Evolutionary conservation across 2,113 vertebrate species (phyloP).

Genomic region (Pavo muticus): DNA sequence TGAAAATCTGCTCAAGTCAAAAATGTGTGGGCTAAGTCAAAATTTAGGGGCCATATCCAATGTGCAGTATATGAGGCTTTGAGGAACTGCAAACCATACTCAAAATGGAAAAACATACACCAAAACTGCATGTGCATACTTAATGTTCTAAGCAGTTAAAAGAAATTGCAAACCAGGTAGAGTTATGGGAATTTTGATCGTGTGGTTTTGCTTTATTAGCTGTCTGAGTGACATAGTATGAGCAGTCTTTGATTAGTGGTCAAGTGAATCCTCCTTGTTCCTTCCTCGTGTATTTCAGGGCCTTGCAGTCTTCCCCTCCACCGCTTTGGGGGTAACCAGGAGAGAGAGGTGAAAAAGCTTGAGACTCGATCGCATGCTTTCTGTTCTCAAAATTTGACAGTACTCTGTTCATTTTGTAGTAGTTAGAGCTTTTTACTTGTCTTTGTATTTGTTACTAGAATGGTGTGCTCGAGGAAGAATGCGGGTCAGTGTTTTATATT

Average conservation of each 20-base stretch:
- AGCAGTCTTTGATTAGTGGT: background rate
- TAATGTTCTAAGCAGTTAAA: background rate
- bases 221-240: background rate
- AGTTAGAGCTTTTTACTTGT: background rate
- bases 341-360: background rate
- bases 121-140: background rate
- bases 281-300: background rate
- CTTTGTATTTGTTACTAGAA: background rate
- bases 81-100: background rate
- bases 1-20: background rate
- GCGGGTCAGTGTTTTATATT: background rate
- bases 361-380: accelerated
- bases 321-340: background rate
- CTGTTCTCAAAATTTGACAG: background rate
- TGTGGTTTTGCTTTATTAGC: background rate
- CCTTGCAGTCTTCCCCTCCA: background rate
- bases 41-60: background rate
- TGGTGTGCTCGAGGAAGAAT: background rate
- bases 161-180: background rate
- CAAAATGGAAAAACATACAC: background rate
- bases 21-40: background rate
- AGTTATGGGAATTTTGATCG: background rate
- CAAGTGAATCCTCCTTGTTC: background rate
- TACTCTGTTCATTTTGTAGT: background rate
- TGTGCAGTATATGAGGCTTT: background rate